Evolutionary conservation across 92 coral and sea anemone species (phyloP), one percentile per base, ranked within the genome.

Genomic region (Epizoanthus illoricatus): DNA sequence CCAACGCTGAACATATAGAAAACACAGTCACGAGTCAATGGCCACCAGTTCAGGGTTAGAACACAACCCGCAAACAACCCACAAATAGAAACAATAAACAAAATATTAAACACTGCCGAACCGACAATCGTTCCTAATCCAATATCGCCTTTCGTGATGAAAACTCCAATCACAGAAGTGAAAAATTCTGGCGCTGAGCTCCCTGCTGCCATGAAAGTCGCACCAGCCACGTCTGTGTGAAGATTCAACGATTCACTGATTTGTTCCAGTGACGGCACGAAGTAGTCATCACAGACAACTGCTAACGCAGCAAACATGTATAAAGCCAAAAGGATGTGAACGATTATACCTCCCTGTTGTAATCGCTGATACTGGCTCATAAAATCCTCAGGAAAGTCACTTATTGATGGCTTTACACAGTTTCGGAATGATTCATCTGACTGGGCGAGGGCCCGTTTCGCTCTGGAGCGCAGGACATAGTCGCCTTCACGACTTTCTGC

Each of bases 201-300:
- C 7, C 94, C 97, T 18, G 90, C 93, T 13, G 97, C 97, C 97
- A 92, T 92, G 60, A 92, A 88, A 10, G 97, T 92, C 7, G 94
- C 97, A n/a, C 97, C 97, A n/a, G 94, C 94, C 0, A 92, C 97
- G 71, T 92, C 92, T 1, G 86, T 69, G 65, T 75, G 76, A 9
- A 92, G 75, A 60, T 84, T 69, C 39, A 92, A 67, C 23, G 81
- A 88, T 45, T 80, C 86, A 43, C 90, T 83, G 16, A 92, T 80
- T 70, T 87, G 73, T 78, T 92, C 92, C 6, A 92, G 86, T 15
- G 97, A 90, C 15, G 94, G 87, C 0, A 92, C 97, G 81, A 92
- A 92, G 73, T 92, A 92, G 23, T 90, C 90, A 70, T 92, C 89
- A n/a, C 97, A 90, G 2, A 88, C 85, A 4, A 86, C 47, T 3